A percentile compares a stretch with the other conserved stretches of the same genome.
Evolutionary conservation across 2,888 invertebrate genomes (phyloP).

Genomic region (Odontothrips loti): DNA sequence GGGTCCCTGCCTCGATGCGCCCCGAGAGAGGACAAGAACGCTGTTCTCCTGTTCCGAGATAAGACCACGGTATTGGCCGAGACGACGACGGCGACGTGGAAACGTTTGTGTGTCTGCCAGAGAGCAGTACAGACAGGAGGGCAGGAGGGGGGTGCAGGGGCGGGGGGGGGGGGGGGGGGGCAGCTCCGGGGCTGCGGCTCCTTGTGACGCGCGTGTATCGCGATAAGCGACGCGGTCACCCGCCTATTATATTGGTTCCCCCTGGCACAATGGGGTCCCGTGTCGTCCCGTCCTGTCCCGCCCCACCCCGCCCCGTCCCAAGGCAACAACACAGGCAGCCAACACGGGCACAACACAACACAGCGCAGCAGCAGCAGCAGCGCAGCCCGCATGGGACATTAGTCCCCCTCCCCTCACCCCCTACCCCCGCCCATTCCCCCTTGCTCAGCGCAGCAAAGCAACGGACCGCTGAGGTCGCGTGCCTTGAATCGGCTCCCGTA

Average conservation of each 20-base stretch:
- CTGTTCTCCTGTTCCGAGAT: neutral
- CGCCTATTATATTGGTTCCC: slow-evolving; percentile 9
- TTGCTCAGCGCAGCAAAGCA: neutral
- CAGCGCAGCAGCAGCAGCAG: too few relatives aligned
- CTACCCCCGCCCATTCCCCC: neutral
- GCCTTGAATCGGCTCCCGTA: neutral
- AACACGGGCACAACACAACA: too few relatives aligned
- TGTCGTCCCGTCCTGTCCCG: too few relatives aligned
- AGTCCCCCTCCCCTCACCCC: neutral
- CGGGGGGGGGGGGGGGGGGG: neutral
- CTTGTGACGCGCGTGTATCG: slow-evolving; percentile 11
- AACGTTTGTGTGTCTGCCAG: too few relatives aligned
- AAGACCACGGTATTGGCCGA: neutral
- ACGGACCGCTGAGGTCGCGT: neutral
- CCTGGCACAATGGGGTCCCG: neutral
- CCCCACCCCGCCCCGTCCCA: neutral
- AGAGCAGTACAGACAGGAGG: neutral
- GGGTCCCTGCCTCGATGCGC: too few relatives aligned
- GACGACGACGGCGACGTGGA: neutral
- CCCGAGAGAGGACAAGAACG: neutral
- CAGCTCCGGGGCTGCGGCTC: neutral
- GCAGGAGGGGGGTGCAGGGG: neutral
- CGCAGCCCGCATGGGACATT: neutral
- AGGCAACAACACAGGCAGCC: neutral
- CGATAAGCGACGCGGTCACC: slow-evolving; percentile 20